Conservation (phyloP, 2,797 vertebrate genomes). For the Muscicapa comitata region DNA sequence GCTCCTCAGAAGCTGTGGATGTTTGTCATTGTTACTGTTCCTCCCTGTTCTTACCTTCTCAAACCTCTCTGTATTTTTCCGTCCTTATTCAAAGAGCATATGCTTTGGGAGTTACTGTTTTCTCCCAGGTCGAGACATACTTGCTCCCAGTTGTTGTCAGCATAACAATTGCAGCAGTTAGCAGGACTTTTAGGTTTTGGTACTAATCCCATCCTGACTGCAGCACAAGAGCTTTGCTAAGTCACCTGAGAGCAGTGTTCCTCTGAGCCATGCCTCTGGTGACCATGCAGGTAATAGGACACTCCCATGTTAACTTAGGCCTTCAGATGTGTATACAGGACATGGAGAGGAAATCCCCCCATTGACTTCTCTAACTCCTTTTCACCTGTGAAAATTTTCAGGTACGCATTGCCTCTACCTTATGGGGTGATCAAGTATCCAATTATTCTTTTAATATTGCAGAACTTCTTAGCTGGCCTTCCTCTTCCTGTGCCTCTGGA, state of each 20-base stretch:
- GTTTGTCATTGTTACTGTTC: neutral
- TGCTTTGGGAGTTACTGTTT: neutral
- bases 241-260: neutral
- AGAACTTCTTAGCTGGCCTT: neutral
- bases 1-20: neutral
- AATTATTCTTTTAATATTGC: neutral
- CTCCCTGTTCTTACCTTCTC: neutral
- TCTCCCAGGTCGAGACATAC: rapidly evolving
- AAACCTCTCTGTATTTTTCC: neutral
- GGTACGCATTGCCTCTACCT: neutral
- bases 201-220: neutral
- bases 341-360: neutral
- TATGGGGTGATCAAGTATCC: neutral
- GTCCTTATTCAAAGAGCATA: neutral
- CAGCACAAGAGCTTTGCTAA: neutral
- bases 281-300: neutral
- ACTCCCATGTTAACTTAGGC: rapidly evolving
- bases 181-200: neutral
- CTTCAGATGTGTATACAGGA: neutral
- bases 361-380: neutral
- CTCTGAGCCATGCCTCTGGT: neutral
- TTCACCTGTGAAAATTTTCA: neutral
- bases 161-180: neutral
- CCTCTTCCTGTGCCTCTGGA: neutral
- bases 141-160: neutral